Evolutionary conservation across 2,888 invertebrate species (phyloP), one percentile per base, ranked within the genome.

Genomic region (Eustalomyia histrio): DNA sequence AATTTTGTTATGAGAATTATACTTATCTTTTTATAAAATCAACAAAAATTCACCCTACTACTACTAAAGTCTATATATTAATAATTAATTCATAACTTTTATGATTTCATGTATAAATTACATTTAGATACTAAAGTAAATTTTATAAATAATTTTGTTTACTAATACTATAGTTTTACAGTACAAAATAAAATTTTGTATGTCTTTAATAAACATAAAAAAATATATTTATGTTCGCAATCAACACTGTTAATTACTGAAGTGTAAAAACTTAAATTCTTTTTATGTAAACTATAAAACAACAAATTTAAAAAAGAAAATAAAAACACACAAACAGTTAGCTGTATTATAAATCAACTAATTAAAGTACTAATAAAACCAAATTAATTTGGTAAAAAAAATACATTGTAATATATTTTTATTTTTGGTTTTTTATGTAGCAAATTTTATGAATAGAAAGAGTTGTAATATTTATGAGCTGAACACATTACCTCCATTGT

Each of bases 261-360:
- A 74, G 74, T 74, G 74, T 74, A 74, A 65, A 73, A 55, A 73
- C 33, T 64, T 68, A 53, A 79, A 74, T 39, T 67, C 33, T 69
- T 74, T 57, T 73, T 52, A 68, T 79, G 74, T 69, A 69, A 79
- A 79, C 69, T n/a, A n/a, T 69, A 69, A 79, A 58, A 52, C 14
- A 39, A 53, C 16, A 73, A 39, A 68, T 10, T 10, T 39, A 73
- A 79, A 21, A 63, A 21, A 14, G 12, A 57, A 57, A 55, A 68
- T 3, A 24, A 24, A 24, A 24, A 68, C 74, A 12, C 18, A n/a
- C n/a, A n/a, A 58, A 35, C 47, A 52, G n/a, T 12, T 24, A 29
- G 5, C n/a, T 14, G 35, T 58, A 43, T 18, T 64, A 73, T 73
- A 79, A 79, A 79, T 79, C 79, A 79, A 39, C 17, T 17, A n/a